phyloP scores from a whole-genome alignment of 2,797 vertebrate genomes.

The Periophthalmus magnuspinnatus region DNA sequence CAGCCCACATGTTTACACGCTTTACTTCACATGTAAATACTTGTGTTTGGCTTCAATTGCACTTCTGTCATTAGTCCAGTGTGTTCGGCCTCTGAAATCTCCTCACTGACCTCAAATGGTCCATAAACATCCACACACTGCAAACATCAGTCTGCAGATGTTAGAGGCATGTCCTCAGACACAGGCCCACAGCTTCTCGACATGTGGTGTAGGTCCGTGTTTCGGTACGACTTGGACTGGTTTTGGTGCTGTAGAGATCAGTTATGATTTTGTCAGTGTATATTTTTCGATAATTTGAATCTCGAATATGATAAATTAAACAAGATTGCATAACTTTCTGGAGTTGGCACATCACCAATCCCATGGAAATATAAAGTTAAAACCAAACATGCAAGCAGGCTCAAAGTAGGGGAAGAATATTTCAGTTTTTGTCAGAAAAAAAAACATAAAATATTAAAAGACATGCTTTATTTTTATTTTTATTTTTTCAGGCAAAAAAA shows the following conservation, averaged over 20 bases:
- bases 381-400: no score
- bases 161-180: slow-evolving; percentile 30
- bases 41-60: slow-evolving; percentile 40
- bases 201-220: neutral
- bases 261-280: neutral
- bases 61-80: slow-evolving; percentile 36
- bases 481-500: no score
- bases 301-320: no score
- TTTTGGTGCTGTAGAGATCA: neutral
- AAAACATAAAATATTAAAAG: no score
- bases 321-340: no score
- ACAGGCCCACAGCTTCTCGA: slow-evolving; percentile 6
- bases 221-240: slow-evolving; percentile 17
- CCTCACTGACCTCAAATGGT: slow-evolving; percentile 47
- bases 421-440: no score
- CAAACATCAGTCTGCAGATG: slow-evolving; percentile 57
- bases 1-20: neutral
- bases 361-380: no score
- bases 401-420: no score
- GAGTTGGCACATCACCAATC: no score
- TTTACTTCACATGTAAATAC: slow-evolving; percentile 52
- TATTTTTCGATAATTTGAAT: neutral
- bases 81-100: slow-evolving; percentile 33
- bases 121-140: slow-evolving; percentile 43
- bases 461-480: no score